Evolutionary conservation across 2,888 invertebrate species (phyloP).

Genomic region (Lordiphosa fenestrarum): DNA sequence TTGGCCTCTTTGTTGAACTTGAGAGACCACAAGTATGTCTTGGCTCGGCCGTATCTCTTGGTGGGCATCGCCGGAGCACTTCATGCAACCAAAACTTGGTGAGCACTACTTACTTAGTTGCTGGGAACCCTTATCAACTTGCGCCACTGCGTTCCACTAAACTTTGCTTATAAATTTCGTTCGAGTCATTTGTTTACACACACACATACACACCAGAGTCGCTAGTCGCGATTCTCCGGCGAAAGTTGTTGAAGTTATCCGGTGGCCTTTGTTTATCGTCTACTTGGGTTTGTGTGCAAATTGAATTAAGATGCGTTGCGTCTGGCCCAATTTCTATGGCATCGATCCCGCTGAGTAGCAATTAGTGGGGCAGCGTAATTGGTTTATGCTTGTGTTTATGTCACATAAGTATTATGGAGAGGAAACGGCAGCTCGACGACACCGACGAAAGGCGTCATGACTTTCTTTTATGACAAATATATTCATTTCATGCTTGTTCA

Average conservation of each 20-base stretch:
- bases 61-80: slow-evolving; percentile 35
- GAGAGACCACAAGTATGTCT: slow-evolving; percentile 47
- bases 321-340: slow-evolving; percentile 47
- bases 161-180: slow-evolving; percentile 73
- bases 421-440: slow-evolving; percentile 29
- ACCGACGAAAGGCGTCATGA: slow-evolving; percentile 51
- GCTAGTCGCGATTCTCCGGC: slow-evolving; percentile 42
- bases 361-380: slow-evolving; percentile 4
- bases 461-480: slow-evolving; percentile 66
- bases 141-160: slow-evolving; percentile 55
- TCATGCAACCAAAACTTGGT: slow-evolving; percentile 8
- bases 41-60: slow-evolving; percentile 32
- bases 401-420: neutral
- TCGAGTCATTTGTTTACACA: slow-evolving; percentile 70
- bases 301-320: slow-evolving; percentile 64
- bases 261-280: slow-evolving; percentile 36
- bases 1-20: slow-evolving; percentile 46
- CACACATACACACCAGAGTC: slow-evolving; percentile 23
- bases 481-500: slow-evolving; percentile 70
- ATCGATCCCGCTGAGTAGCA: neutral
- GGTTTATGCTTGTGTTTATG: neutral
- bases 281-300: slow-evolving; percentile 49
- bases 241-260: slow-evolving; percentile 54
- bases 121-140: slow-evolving; percentile 67
- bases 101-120: slow-evolving; percentile 27